Conservation (phyloP, 1,140 invertebrate genomes). For the Whitmania pigra region DNA sequence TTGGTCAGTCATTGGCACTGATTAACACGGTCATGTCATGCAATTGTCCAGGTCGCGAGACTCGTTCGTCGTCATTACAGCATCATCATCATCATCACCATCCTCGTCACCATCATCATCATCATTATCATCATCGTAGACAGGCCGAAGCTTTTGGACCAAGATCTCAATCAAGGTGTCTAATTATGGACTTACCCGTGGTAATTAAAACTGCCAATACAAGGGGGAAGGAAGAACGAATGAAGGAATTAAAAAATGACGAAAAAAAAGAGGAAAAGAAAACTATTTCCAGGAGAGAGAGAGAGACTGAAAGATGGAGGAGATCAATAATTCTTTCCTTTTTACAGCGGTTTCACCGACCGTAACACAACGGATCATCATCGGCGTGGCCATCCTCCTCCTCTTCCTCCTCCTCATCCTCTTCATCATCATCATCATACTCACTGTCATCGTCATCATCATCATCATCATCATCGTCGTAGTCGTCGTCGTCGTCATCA, state of each 20-base stretch:
- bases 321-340: not conserved
- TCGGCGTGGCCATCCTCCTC: constrained; percentile 23
- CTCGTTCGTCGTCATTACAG: not conserved
- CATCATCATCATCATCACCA: constrained; percentile 8
- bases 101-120: not conserved
- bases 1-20: not conserved
- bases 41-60: not conserved
- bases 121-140: not conserved
- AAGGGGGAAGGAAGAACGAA: too few species aligned
- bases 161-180: too few species aligned
- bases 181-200: too few species aligned
- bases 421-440: constrained; percentile 21
- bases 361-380: not conserved
- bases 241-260: too few species aligned
- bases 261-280: too few species aligned
- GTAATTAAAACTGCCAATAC: too few species aligned
- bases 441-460: constrained; percentile 23
- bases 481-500: constrained; percentile 22
- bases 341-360: not conserved
- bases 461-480: constrained; percentile 23
- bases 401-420: constrained; percentile 20
- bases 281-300: too few species aligned
- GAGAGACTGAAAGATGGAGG: not conserved
- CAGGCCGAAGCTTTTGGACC: too few species aligned
- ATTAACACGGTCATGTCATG: not conserved